Percentiles rank a stretch among this genome's conserved stretches.
Conservation (phyloP, 2,888 invertebrate genomes). For the Crioceris asparagi region DNA sequence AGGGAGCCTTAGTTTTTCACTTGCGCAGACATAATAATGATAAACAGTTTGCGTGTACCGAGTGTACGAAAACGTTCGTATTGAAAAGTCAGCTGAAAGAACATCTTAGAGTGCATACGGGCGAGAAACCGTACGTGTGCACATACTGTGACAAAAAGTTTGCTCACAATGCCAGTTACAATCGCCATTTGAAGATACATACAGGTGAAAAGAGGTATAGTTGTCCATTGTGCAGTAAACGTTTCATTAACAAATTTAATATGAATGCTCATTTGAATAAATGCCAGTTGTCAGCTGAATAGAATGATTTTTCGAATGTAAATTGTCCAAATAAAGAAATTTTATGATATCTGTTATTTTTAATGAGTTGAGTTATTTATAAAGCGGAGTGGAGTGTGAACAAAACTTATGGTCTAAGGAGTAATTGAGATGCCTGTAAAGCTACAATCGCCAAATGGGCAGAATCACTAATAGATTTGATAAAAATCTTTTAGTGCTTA, state of each 20-base stretch:
- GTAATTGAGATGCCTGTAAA: no score
- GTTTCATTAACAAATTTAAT: slow-evolving; percentile 15
- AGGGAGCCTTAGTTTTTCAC: slow-evolving; percentile 36
- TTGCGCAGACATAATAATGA: slow-evolving; percentile 50
- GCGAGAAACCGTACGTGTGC: slow-evolving; percentile 25
- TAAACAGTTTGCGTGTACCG: slow-evolving; percentile 45
- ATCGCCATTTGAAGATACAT: slow-evolving; percentile 49
- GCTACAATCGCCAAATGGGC: no score
- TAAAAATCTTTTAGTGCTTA: no score
- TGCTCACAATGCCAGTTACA: slow-evolving; percentile 46
- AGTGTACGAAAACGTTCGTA: slow-evolving; percentile 31
- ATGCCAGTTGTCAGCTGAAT: no score
- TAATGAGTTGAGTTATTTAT: no score
- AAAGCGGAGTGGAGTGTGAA: no score
- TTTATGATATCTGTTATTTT: no score
- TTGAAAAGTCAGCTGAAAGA: slow-evolving; percentile 44
- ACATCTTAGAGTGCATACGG: slow-evolving; percentile 26
- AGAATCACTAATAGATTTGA: no score
- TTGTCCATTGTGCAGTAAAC: slow-evolving; percentile 15
- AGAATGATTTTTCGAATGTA: no score
- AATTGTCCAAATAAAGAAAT: no score
- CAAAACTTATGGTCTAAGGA: no score
- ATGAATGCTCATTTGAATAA: slow-evolving; percentile 23
- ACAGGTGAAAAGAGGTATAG: slow-evolving; percentile 47
- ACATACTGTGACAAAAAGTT: slow-evolving; percentile 25